A percentile compares a stretch with the other conserved stretches of the same genome.
Conservation (phyloP, 2,797 vertebrate species). For the Spea hammondii region DNA sequence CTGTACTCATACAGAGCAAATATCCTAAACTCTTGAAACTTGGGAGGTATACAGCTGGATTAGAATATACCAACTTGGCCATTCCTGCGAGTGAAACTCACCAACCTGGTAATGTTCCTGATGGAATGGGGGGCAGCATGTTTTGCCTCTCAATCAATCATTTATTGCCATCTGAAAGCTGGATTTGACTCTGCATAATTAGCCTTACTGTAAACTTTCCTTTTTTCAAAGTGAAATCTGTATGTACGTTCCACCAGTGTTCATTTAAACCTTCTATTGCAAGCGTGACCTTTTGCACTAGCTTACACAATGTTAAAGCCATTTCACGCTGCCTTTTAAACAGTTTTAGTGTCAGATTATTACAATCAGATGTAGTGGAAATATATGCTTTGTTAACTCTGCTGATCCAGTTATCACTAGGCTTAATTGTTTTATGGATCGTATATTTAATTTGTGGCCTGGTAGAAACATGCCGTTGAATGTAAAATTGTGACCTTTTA, state of each 20-base stretch:
- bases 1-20: no score
- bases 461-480: neutral
- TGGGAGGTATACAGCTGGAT: no score
- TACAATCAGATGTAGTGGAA: neutral
- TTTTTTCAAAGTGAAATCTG: no score
- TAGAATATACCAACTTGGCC: no score
- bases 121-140: no score
- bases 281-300: neutral
- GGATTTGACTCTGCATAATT: no score
- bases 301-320: neutral
- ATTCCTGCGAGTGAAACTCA: no score
- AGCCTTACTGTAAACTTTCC: no score
- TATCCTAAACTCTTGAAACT: no score
- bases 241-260: neutral
- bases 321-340: neutral
- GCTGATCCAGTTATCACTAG: neutral
- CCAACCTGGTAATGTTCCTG: no score
- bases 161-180: no score
- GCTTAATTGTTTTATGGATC: neutral
- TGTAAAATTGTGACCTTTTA: neutral
- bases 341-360: neutral
- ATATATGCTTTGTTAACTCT: neutral
- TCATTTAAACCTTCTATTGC: neutral
- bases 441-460: neutral
- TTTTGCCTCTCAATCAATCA: no score